Conservation (phyloP, 35 echinoderm and acorn worm genomes). For the Ptychodera flava region DNA sequence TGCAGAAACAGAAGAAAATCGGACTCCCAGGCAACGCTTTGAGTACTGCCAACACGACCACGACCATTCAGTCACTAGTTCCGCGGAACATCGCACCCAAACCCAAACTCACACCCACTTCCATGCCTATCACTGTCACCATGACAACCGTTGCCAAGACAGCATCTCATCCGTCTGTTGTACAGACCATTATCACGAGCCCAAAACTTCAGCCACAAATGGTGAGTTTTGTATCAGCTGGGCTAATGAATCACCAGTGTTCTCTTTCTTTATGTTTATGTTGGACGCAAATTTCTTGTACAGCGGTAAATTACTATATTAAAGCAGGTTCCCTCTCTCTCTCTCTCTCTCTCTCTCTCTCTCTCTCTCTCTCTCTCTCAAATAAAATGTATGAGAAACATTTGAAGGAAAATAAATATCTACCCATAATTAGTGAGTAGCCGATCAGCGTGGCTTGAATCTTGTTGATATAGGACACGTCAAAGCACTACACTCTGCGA, state of each 20-base stretch:
- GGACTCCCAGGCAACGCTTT: constrained; percentile 29
- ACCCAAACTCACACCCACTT: constrained; percentile 34
- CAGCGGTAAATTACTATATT: no score
- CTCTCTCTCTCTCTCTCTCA: no score
- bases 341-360: not conserved
- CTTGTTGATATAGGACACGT: no score
- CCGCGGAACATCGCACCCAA: constrained; percentile 82
- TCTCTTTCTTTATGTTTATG: no score
- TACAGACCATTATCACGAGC: not conserved
- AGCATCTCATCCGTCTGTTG: not conserved
- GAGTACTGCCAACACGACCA: constrained; percentile 32
- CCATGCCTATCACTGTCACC: constrained; percentile 10
- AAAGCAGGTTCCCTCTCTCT: no score
- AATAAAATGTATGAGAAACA: not conserved
- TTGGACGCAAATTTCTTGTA: no score
- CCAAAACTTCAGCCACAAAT: constrained; percentile 9
- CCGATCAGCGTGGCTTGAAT: no score
- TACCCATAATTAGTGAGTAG: no score
- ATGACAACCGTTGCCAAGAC: not conserved
- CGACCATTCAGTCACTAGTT: constrained; percentile 38
- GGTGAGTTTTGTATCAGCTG: not conserved
- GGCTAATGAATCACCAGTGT: no score
- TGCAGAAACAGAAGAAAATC: constrained; percentile 82
- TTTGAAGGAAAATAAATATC: not conserved
- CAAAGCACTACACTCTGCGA: no score